Percentiles rank a stretch among this genome's conserved stretches.
phyloP scores from a whole-genome alignment of 53 echinoderm and acorn worm species.

The Glandiceps talaboti region DNA sequence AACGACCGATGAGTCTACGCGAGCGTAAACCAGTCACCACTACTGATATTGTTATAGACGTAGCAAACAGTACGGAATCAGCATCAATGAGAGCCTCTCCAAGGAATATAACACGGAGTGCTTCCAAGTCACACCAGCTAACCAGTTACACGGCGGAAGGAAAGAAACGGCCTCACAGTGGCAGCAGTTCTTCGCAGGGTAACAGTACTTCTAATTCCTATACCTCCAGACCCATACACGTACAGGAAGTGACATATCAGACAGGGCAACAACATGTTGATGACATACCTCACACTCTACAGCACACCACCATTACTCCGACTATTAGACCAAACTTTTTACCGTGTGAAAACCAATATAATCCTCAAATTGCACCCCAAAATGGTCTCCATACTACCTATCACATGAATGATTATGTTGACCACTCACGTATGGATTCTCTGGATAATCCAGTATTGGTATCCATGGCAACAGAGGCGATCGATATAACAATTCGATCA shows the following conservation, averaged over 20 bases:
- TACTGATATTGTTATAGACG: too few species aligned
- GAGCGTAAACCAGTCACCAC: not conserved
- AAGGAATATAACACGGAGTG: slow-evolving; percentile 4
- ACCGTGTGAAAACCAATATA: not conserved
- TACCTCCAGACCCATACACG: not conserved
- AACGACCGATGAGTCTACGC: slow-evolving; percentile 2
- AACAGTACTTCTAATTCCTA: not conserved
- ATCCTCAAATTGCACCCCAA: not conserved
- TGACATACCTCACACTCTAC: too few species aligned
- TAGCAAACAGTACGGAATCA: not conserved
- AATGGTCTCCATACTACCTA: not conserved
- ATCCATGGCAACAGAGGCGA: not conserved
- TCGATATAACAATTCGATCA: not conserved
- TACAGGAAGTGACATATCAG: not conserved
- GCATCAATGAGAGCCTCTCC: not conserved
- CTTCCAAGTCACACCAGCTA: not conserved
- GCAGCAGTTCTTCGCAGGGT: not conserved
- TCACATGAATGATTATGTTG: too few species aligned
- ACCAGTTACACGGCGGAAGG: not conserved
- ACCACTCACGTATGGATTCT: not conserved
- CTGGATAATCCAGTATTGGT: not conserved
- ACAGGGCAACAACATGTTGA: not conserved
- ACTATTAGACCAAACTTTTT: not conserved
- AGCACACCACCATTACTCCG: too few species aligned
- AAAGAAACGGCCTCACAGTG: not conserved